Percentiles rank a stretch among this genome's conserved stretches.
phyloP scores from a whole-genome alignment of 2,797 vertebrate genomes.

The Lacerta agilis region DNA sequence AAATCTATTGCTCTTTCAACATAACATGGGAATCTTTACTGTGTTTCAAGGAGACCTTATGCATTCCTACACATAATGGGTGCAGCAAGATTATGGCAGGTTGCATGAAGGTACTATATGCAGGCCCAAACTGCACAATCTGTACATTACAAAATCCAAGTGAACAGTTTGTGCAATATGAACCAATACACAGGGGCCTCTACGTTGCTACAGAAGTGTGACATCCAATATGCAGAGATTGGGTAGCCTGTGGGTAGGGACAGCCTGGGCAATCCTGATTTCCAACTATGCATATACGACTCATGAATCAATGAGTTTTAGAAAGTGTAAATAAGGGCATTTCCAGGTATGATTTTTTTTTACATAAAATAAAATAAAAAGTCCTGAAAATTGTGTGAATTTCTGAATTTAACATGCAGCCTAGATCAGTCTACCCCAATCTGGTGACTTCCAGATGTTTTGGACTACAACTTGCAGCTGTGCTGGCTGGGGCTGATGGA shows the following conservation, averaged over 20 bases:
- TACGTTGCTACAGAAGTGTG: background rate
- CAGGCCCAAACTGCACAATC: background rate
- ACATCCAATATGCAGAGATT: background rate
- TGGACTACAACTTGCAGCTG: no score
- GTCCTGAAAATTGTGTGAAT: background rate
- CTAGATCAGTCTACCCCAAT: no score
- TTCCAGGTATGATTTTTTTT: background rate
- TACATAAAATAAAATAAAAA: background rate
- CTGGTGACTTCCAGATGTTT: no score
- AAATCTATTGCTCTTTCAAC: background rate
- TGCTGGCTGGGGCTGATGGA: no score
- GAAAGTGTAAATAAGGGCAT: background rate
- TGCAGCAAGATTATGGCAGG: background rate
- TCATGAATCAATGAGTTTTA: background rate
- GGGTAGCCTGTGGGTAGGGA: background rate
- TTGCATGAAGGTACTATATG: background rate
- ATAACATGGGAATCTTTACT: background rate
- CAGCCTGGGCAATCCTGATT: background rate
- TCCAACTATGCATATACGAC: background rate
- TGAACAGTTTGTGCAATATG: background rate
- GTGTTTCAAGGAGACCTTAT: background rate
- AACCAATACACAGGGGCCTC: background rate
- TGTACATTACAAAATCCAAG: background rate
- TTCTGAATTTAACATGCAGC: background rate
- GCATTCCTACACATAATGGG: background rate